Evolutionary conservation across 2,888 invertebrate species (phyloP).

Genomic region (Noctua comes): DNA sequence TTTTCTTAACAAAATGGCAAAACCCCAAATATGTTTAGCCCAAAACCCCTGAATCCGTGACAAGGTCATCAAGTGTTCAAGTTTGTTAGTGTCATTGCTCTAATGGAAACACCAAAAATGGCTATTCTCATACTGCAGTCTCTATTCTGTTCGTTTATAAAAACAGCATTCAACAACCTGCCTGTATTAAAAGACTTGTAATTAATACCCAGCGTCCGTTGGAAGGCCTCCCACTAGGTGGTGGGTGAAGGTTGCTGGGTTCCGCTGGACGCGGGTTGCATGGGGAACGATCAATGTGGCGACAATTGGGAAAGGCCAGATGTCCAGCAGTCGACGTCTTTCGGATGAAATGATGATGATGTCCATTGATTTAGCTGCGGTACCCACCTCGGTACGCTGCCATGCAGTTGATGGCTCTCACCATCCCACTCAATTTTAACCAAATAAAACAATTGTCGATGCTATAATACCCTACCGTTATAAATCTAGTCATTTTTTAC

Average conservation of each 20-base stretch:
- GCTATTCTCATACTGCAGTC: neutral
- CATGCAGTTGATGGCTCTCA: constrained; percentile 7
- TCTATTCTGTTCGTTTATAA: neutral
- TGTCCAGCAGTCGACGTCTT: too few species aligned
- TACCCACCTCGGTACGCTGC: too few species aligned
- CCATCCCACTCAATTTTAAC: constrained; percentile 9
- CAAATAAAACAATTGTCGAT: constrained; percentile 50
- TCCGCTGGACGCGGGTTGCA: too few species aligned
- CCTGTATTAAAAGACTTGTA: constrained; percentile 21
- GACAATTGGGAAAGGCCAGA: too few species aligned
- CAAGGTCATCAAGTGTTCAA: neutral
- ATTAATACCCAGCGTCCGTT: constrained; percentile 17
- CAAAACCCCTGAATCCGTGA: neutral
- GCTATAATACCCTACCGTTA: constrained; percentile 19
- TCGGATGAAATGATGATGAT: too few species aligned
- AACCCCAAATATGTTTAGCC: neutral
- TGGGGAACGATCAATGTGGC: too few species aligned
- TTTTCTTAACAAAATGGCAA: neutral
- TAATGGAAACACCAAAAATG: neutral
- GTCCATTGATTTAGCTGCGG: constrained; percentile 8
- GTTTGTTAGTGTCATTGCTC: neutral
- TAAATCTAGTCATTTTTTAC: constrained; percentile 45
- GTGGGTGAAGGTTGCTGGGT: too few species aligned
- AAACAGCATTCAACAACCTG: neutral
- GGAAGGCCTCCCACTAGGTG: too few species aligned